Base-by-base conservation (phyloP, 2,113 vertebrate species). In the Mionectes macconnelli region DNA sequence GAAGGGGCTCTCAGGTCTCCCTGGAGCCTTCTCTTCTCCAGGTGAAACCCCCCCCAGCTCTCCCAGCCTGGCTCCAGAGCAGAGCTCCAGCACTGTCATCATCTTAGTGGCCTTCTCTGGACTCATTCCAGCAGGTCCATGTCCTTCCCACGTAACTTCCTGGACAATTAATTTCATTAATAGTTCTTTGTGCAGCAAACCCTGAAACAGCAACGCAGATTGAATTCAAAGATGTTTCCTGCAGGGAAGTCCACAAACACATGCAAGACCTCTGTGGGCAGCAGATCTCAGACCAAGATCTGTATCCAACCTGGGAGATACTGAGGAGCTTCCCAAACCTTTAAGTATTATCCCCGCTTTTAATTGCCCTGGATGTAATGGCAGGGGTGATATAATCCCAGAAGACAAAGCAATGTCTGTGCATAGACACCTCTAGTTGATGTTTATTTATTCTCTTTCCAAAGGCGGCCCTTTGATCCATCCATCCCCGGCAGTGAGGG, bases 181-280 rank as follows among this genome's bases (percentile, higher is more conserved):
- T 7, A 40, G n/a, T 4, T 70, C 11, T 47, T 10, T 52, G 37
- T 8, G 30, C 40, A 67, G 21, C 52, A 62, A 67, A 30, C 33
- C 19, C 67, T 5, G 2, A 39, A 62, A 47, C 12, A 33, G 24
- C 52, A 33, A 12, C 0, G 4, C 0, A 0, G n/a, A n/a, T 27
- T 24, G 17, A 39, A 17, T 56, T 67, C 0, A 0, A 27, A 27
- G 52, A 33, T 20, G 11, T 33, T 42, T 87, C 64, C 37, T 62
- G 47, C 37, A 47, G 42, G 22, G 27, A 69, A 24, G 42, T 5
- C 2, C 60, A 59, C 4, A 39, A 75, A 19, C 4, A 2, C 1
- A 0, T 6, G 4, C 0, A 0, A 5, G 27, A 16, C 11, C 2
- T 40, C 66, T 12, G 52, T 22, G 50, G 33, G 40, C 19, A 45